These are phyloP conservation scores for Ecliptopera silaceata DNA, from an alignment of 2,888 invertebrate genomes.

Conservation along the genomic window DNA sequence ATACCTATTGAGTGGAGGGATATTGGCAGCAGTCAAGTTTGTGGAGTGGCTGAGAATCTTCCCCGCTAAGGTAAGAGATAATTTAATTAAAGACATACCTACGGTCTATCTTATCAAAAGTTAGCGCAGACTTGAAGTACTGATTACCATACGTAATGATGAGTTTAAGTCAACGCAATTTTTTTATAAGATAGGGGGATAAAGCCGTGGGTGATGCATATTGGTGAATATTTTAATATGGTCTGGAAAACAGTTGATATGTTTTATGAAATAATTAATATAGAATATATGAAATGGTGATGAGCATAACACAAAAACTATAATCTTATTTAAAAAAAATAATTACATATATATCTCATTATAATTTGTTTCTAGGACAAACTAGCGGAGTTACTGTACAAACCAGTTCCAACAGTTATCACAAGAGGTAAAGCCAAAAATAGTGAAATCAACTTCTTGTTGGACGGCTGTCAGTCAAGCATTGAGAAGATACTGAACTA, in stretches of 20 bases:
- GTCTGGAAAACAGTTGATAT: too few relatives aligned
- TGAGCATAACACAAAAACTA: too few relatives aligned
- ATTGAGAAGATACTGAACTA: constrained; percentile 88
- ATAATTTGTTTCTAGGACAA: constrained; percentile 55
- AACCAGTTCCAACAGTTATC: constrained; percentile 63
- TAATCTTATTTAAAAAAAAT: neutral
- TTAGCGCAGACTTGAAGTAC: too few relatives aligned
- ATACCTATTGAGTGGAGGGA: constrained; percentile 67
- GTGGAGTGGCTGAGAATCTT: constrained; percentile 86
- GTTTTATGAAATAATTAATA: too few relatives aligned
- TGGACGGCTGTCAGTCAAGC: constrained; percentile 64
- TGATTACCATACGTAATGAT: too few relatives aligned
- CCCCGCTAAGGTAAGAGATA: constrained; percentile 66
- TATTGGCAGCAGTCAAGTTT: constrained; percentile 74
- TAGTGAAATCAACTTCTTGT: constrained; percentile 72
- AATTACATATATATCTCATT: neutral
- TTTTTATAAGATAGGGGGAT: too few relatives aligned
- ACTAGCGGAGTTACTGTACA: constrained; percentile 48
- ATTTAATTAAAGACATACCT: too few relatives aligned
- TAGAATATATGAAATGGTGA: too few relatives aligned
- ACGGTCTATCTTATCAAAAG: too few relatives aligned
- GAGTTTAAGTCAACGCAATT: too few relatives aligned
- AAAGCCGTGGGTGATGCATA: too few relatives aligned
- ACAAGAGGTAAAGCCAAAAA: constrained; percentile 54
- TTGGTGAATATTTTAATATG: too few relatives aligned